phyloP scores from a whole-genome alignment of 1,140 invertebrate genomes.

The Cephus cinctus region DNA sequence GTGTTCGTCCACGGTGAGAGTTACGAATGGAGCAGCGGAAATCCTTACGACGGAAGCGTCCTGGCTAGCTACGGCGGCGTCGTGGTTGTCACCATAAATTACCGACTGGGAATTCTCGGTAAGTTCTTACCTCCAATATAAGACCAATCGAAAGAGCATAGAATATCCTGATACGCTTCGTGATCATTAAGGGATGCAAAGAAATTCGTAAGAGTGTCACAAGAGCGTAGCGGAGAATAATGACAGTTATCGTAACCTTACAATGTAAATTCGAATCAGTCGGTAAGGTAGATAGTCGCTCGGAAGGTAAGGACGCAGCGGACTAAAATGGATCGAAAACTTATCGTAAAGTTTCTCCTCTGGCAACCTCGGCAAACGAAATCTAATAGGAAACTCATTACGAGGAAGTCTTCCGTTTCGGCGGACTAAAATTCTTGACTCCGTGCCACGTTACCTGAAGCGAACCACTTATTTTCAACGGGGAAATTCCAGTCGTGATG shows the following conservation, averaged over 20 bases:
- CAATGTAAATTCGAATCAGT: conserved; percentile 9
- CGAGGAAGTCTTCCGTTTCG: conserved; percentile 43
- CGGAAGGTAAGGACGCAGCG: too few relatives aligned
- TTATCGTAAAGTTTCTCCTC: conserved; percentile 5
- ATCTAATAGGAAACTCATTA: conserved; percentile 56
- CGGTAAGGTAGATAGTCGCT: not conserved
- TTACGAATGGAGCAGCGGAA: conserved; percentile 95
- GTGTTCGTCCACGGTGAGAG: conserved; percentile 96
- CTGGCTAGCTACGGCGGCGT: conserved; percentile 89
- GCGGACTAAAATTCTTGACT: conserved; percentile 45
- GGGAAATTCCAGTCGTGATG: too few relatives aligned
- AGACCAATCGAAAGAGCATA: not conserved
- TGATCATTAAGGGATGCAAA: too few relatives aligned
- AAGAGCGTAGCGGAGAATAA: too few relatives aligned
- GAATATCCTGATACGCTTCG: too few relatives aligned
- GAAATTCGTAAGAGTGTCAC: too few relatives aligned
- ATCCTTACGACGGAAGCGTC: conserved; percentile 92
- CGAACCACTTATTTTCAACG: too few relatives aligned
- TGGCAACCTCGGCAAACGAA: conserved; percentile 40
- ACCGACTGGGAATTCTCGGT: conserved; percentile 94
- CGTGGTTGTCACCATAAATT: conserved; percentile 96
- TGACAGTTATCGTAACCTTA: conserved; percentile 17
- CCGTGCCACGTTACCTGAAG: conserved; percentile 10
- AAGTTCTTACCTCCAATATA: conserved; percentile 49
- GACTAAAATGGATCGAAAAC: conserved; percentile 35